These are phyloP conservation scores for Cylas formicarius DNA, from an alignment of 1,140 invertebrate genomes.

Conservation along the genomic window DNA sequence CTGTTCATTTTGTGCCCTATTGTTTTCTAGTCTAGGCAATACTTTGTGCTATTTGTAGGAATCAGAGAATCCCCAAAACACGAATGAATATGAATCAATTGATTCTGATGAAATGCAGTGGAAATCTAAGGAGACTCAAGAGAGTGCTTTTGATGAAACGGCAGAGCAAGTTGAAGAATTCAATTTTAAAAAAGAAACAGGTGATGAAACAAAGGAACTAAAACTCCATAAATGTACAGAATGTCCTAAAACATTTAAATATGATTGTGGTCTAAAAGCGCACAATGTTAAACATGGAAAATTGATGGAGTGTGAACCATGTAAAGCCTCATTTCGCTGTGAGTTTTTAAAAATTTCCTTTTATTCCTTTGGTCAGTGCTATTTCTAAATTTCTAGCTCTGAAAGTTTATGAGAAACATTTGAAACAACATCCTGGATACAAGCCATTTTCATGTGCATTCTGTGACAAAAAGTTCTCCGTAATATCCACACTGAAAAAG, in stretches of 20 bases:
- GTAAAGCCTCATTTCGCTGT: constrained; percentile 28
- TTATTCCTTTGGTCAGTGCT: too few species aligned
- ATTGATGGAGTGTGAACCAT: constrained; percentile 28
- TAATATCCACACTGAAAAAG: constrained; percentile 33
- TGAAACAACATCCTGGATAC: constrained; percentile 34
- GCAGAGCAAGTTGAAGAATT: neutral
- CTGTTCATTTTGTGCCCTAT: too few species aligned
- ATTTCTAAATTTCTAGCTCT: constrained; percentile 22
- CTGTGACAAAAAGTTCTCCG: constrained; percentile 38
- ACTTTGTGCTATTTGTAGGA: too few species aligned
- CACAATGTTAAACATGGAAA: constrained; percentile 31
- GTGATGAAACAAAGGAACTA: too few species aligned
- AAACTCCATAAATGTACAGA: constrained; percentile 20
- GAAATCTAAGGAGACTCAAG: too few species aligned
- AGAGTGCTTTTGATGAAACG: neutral
- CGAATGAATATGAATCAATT: too few species aligned
- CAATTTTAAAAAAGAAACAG: neutral
- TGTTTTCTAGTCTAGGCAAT: too few species aligned
- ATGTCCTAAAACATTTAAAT: constrained; percentile 29
- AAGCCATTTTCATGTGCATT: constrained; percentile 37
- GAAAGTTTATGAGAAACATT: constrained; percentile 31
- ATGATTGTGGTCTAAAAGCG: constrained; percentile 19
- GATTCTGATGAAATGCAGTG: too few species aligned
- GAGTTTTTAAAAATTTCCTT: too few species aligned
- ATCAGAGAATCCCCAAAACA: too few species aligned